phyloP scores from a whole-genome alignment of 2,888 invertebrate species.

The Tuta absoluta region DNA sequence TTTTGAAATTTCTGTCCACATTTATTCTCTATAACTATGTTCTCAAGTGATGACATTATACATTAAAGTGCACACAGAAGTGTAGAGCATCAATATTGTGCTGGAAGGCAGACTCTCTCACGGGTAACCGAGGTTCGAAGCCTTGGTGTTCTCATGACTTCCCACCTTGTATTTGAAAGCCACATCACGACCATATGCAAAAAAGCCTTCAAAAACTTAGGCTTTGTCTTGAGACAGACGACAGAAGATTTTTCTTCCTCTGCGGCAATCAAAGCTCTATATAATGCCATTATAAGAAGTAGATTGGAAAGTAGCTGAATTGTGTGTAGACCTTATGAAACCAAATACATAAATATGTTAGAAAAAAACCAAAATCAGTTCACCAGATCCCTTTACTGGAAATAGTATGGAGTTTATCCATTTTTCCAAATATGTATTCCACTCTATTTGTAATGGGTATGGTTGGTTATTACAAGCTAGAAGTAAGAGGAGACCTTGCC shows the following conservation, averaged over 20 bases:
- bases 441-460: conserved; percentile 5
- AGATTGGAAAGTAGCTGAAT: background rate
- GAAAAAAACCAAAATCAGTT: conserved; percentile 21
- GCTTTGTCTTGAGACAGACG: background rate
- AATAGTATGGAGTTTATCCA: conserved; percentile 2
- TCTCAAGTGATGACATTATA: too few relatives aligned
- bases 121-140: too few relatives aligned
- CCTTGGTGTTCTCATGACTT: background rate
- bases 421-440: conserved; percentile 2
- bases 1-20: too few relatives aligned
- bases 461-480: too few relatives aligned
- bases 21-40: too few relatives aligned
- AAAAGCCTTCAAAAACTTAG: background rate
- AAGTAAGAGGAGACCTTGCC: background rate
- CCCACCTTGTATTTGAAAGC: background rate
- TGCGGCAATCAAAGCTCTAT: background rate
- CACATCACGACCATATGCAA: conserved; percentile 1
- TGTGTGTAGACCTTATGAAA: conserved; percentile 3
- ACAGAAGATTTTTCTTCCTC: background rate
- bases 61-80: too few relatives aligned
- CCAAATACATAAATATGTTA: conserved; percentile 6
- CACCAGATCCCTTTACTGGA: background rate
- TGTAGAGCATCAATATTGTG: too few relatives aligned
- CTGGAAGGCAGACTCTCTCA: too few relatives aligned
- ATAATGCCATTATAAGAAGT: conserved; percentile 9